Evolutionary conservation across 2,888 invertebrate genomes (phyloP).

Genomic region (Pedicia rivosa): DNA sequence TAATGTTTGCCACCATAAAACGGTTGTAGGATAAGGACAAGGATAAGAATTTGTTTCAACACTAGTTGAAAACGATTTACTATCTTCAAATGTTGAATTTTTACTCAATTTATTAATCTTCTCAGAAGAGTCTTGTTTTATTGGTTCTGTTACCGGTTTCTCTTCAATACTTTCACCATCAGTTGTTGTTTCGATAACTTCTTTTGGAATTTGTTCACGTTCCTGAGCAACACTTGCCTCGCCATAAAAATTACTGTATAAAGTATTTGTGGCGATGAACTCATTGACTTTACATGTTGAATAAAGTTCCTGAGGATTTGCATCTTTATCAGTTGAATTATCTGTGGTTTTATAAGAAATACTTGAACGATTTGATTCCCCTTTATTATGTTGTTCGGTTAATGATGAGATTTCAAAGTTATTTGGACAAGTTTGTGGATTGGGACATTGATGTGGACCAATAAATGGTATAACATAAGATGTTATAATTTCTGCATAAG

Average conservation of each 20-base stretch:
- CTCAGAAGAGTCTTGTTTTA: too few species aligned
- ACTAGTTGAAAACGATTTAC: conserved; percentile 10
- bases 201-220: too few species aligned
- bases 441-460: conserved; percentile 30
- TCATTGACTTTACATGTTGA: conserved; percentile 9
- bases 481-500: conserved; percentile 24
- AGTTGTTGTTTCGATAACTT: conserved; percentile 3
- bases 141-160: too few species aligned
- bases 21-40: conserved; percentile 38
- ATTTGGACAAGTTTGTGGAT: conserved; percentile 29
- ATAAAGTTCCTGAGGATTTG: conserved; percentile 1
- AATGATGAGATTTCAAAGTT: conserved; percentile 11
- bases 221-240: too few species aligned
- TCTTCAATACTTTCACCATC: not conserved
- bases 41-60: conserved; percentile 27
- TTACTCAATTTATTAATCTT: conserved; percentile 2
- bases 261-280: conserved; percentile 1
- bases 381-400: too few species aligned
- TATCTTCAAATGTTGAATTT: conserved; percentile 10
- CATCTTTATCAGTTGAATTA: not conserved
- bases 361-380: conserved; percentile 3
- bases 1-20: conserved; percentile 64
- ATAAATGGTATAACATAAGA: conserved; percentile 31
- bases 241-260: conserved; percentile 8
- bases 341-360: not conserved